These are phyloP conservation scores for Anadara kagoshimensis DNA, from an alignment of 1,140 invertebrate species.

Conservation along the genomic window DNA sequence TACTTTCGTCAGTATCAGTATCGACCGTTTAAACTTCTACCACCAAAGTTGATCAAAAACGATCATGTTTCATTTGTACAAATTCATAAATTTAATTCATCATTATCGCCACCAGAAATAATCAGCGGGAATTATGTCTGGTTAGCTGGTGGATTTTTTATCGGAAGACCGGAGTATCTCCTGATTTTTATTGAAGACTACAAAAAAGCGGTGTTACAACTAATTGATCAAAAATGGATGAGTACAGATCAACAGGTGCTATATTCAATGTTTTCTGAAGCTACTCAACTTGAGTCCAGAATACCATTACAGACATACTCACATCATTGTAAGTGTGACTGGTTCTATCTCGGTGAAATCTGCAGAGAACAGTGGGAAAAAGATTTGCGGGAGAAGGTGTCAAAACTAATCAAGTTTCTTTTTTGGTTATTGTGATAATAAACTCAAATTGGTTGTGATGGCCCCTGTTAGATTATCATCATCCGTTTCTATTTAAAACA, in stretches of 20 bases:
- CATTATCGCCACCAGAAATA: constrained; percentile 38
- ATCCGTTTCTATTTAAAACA: no score
- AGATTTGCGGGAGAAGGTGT: no score
- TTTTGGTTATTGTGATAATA: no score
- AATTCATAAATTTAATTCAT: constrained; percentile 42
- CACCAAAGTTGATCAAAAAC: constrained; percentile 57
- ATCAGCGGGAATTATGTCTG: constrained; percentile 52
- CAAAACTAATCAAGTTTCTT: no score
- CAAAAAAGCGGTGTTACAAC: background rate
- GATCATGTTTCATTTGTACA: constrained; percentile 59
- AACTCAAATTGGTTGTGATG: no score
- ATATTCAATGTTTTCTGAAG: constrained; percentile 28
- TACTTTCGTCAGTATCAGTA: constrained; percentile 54
- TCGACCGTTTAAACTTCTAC: constrained; percentile 49
- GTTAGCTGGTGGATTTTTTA: constrained; percentile 58
- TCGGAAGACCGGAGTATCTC: constrained; percentile 47
- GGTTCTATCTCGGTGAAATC: no score
- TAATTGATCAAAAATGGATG: constrained; percentile 29
- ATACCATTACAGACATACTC: constrained; percentile 19
- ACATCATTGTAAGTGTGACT: no score
- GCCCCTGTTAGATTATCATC: no score
- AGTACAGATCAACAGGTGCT: constrained; percentile 38
- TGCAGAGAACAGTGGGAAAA: no score
- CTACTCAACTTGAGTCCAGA: constrained; percentile 2
- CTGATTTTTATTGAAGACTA: constrained; percentile 39